Conservation (phyloP, 2,888 invertebrate species). For the Boloria selene region DNA sequence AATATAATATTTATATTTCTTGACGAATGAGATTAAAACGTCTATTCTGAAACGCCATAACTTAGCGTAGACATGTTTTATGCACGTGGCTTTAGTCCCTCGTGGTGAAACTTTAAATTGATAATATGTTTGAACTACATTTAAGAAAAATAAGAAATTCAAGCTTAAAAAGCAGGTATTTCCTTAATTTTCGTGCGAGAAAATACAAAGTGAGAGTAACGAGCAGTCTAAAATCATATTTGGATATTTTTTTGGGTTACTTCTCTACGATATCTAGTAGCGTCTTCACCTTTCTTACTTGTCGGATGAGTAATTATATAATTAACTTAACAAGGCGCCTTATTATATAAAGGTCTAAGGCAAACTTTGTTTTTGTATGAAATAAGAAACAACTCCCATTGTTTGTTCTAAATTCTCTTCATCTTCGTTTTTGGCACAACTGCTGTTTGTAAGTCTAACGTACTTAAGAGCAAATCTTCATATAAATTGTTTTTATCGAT, state of each 20-base stretch:
- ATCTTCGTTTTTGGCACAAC: slow-evolving; percentile 46
- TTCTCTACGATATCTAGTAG: slow-evolving; percentile 30
- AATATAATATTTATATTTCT: too few species aligned
- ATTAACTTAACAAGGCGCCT: slow-evolving; percentile 72
- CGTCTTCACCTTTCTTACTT: slow-evolving; percentile 38
- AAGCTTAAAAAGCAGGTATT: too few species aligned
- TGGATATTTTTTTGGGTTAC: slow-evolving; percentile 25
- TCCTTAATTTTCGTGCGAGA: too few species aligned
- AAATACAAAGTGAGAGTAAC: background rate
- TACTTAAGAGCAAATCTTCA: slow-evolving; percentile 40
- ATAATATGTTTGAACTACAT: too few species aligned
- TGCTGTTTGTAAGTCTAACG: slow-evolving; percentile 44
- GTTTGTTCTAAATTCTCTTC: slow-evolving; percentile 54
- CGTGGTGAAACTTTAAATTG: too few species aligned
- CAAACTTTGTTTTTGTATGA: slow-evolving; percentile 63
- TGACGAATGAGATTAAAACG: too few species aligned
- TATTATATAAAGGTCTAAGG: slow-evolving; percentile 54
- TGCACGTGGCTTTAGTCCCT: too few species aligned
- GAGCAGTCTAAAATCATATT: background rate
- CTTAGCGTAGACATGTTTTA: too few species aligned
- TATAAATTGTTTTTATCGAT: slow-evolving; percentile 39
- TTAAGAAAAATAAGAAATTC: too few species aligned
- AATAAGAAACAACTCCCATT: slow-evolving; percentile 64
- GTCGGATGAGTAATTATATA: slow-evolving; percentile 58
- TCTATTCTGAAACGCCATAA: too few species aligned